Percentiles rank a stretch among this genome's conserved stretches.
Conservation (phyloP, 2,113 vertebrate genomes). For the Hemichromis elongatus region DNA sequence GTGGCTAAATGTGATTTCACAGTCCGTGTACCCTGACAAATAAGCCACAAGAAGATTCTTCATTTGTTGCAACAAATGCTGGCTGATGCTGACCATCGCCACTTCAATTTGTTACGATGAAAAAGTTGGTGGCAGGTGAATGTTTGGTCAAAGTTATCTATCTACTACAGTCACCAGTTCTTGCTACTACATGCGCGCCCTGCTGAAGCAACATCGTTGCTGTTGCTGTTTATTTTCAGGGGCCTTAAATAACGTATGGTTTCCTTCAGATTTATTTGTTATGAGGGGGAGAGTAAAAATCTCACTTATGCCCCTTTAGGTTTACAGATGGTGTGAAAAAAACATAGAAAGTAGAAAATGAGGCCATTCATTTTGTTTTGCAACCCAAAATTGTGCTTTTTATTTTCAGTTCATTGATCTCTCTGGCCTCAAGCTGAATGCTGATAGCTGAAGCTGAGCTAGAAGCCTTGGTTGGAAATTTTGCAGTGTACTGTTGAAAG, state of each 20-base stretch:
- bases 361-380: slow-evolving; percentile 17
- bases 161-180: slow-evolving; percentile 15
- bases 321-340: slow-evolving; percentile 24
- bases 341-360: background rate
- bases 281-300: background rate
- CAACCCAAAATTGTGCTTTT: slow-evolving; percentile 1
- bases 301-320: slow-evolving; percentile 12
- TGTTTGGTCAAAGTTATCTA: background rate
- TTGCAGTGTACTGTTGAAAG: background rate
- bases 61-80: background rate
- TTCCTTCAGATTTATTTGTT: slow-evolving; percentile 27
- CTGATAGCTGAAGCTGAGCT: slow-evolving; percentile 10
- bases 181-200: background rate
- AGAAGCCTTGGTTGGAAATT: background rate
- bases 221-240: slow-evolving; percentile 24
- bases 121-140: slow-evolving; percentile 9
- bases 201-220: slow-evolving; percentile 11
- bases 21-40: background rate
- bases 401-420: slow-evolving; percentile 35
- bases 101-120: background rate
- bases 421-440: slow-evolving; percentile 2
- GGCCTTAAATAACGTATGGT: slow-evolving; percentile 18
- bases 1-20: background rate
- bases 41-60: background rate
- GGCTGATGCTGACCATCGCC: background rate